Evolutionary conservation across 2,888 invertebrate genomes (phyloP).

Genomic region (Brenthis ino): DNA sequence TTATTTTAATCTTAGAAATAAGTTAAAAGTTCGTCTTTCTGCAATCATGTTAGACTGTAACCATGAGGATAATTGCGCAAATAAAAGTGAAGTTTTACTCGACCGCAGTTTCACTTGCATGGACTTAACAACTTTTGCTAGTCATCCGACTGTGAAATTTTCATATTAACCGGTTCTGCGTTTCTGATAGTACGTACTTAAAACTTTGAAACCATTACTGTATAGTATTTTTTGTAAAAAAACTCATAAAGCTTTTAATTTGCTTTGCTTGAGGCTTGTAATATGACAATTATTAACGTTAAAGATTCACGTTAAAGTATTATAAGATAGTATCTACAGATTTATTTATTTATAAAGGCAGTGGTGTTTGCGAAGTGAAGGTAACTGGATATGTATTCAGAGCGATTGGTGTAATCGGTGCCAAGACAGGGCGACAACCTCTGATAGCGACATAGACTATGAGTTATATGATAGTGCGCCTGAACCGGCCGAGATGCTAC

Average conservation of each 20-base stretch:
- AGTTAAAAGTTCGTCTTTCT: neutral
- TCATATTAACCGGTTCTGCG: conserved; percentile 14
- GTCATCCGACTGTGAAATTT: conserved; percentile 28
- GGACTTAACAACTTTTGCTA: conserved; percentile 30
- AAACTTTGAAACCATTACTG: no score
- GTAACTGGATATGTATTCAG: conserved; percentile 44
- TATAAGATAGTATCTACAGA: neutral
- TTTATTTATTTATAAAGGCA: conserved; percentile 5
- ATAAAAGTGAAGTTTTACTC: conserved; percentile 35
- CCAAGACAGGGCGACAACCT: conserved; percentile 74
- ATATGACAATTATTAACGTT: neutral
- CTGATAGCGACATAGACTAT: conserved; percentile 59
- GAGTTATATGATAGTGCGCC: conserved; percentile 50
- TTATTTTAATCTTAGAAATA: no score
- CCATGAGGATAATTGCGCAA: conserved; percentile 25
- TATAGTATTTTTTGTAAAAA: no score
- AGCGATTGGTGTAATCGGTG: conserved; percentile 56
- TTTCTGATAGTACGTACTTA: conserved; percentile 4
- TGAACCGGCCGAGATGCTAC: conserved; percentile 52
- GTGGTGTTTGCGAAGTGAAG: conserved; percentile 38
- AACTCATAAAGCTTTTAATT: no score
- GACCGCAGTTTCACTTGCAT: conserved; percentile 31
- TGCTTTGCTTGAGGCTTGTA: no score
- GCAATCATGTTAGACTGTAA: neutral
- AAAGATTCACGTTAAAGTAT: neutral